Evolutionary conservation across 1,140 invertebrate genomes (phyloP).

Genomic region (Metaphire vulgaris): DNA sequence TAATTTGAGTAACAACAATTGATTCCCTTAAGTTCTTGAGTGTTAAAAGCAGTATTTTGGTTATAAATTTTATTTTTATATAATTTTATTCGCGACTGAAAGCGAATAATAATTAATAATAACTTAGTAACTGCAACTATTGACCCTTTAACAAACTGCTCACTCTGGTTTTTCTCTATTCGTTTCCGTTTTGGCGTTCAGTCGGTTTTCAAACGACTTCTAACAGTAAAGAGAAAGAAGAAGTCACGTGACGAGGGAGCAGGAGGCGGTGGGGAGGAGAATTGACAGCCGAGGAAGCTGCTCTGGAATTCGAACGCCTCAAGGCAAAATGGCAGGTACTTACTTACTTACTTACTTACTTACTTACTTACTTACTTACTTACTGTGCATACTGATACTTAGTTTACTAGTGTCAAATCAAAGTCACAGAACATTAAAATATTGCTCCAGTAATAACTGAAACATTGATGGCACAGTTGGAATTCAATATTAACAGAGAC

Average conservation of each 20-base stretch:
- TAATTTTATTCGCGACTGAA: too few relatives aligned
- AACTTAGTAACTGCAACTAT: too few relatives aligned
- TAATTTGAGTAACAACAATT: too few relatives aligned
- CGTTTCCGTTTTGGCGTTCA: not conserved
- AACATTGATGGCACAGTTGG: not conserved
- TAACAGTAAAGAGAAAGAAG: conserved; percentile 21
- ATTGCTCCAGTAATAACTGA: not conserved
- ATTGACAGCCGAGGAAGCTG: too few relatives aligned
- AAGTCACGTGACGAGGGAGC: conserved; percentile 8
- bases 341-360: not conserved
- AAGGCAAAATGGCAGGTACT: conserved; percentile 4
- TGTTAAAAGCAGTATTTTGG: too few relatives aligned
- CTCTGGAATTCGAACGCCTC: not conserved
- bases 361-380: too few relatives aligned
- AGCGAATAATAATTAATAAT: too few relatives aligned
- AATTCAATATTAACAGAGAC: not conserved
- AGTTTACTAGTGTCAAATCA: not conserved
- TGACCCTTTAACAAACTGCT: too few relatives aligned
- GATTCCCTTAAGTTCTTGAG: too few relatives aligned
- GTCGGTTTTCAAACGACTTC: conserved; percentile 22
- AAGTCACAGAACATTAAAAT: not conserved
- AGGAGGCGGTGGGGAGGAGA: not conserved
- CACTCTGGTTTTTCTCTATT: too few relatives aligned
- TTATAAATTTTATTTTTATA: too few relatives aligned
- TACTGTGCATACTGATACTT: too few relatives aligned